Base-by-base conservation (phyloP, 2,888 invertebrate species). In the Oegoconia quadripuncta region DNA sequence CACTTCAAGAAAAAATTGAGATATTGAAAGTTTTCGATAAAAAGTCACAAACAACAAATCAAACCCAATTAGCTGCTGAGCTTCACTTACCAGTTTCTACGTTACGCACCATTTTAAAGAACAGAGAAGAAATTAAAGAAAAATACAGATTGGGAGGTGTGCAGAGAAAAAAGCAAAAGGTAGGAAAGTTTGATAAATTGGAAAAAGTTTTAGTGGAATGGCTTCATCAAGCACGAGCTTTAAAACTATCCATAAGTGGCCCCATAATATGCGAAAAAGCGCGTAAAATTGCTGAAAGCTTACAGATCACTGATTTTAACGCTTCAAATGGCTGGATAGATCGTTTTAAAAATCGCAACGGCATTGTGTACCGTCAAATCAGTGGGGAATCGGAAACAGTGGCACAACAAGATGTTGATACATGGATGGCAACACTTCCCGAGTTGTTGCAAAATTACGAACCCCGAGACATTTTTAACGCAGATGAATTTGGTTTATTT, bases 321-420 rank as follows among this genome's bases (percentile, higher is more conserved):
- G 47, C 40, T 31, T 51, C 51, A 28, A 48, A 54, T 16, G 49
- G 51, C 18, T 53, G 46, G 50, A 46, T 50, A 43, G 42, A 43
- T 37, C 37, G 41, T 42, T 44, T 47, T 45, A 46, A 44, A 34
- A 46, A 16, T 14, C 33, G 46, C 18, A 32, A 47, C 37, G 40
- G 43, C 26, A 44, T 48, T 39, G 37, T 41, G 33, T 50, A 46
- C 33, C 47, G 46, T 43, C 37, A 50, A 47, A 40, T 26, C 31
- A 26, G 32, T 34, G 50, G 45, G 13, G 45, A 44, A 42, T 44
- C 47, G 41, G 41, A 34, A 41, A 36, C 40, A 39, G 47, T 50
- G 38, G 36, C 40, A 31, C 23, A 43, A 36, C 26, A 27, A 23
- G 34, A 37, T 18, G 39, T 37, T 27, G 30, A 39, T 32, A 16